Conservation (phyloP, 2,113 vertebrate genomes). For the Callopanchax toddi region DNA sequence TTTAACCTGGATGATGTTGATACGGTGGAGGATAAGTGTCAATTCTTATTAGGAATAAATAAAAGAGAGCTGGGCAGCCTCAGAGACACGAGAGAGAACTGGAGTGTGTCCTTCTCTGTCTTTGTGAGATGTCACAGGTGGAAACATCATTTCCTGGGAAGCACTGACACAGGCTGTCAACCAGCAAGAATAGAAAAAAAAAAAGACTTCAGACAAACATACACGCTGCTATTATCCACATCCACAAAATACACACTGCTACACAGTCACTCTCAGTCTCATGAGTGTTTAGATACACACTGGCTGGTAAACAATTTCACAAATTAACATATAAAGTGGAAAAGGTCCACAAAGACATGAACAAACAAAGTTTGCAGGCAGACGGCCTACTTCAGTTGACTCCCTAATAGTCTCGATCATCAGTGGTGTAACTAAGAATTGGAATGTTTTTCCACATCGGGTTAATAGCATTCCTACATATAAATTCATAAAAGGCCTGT, state of each 20-base stretch:
- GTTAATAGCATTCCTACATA: slow-evolving; percentile 46
- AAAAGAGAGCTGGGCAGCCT: slow-evolving; percentile 20
- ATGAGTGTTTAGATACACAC: slow-evolving; percentile 70
- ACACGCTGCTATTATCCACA: slow-evolving; percentile 37
- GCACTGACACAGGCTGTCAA: slow-evolving; percentile 68
- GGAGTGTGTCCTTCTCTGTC: slow-evolving; percentile 51
- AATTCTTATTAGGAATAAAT: slow-evolving; percentile 38
- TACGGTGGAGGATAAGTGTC: slow-evolving; percentile 36
- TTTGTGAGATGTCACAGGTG: slow-evolving; percentile 70
- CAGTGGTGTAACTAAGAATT: slow-evolving; percentile 63
- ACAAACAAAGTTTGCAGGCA: slow-evolving; percentile 67
- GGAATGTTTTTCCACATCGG: slow-evolving; percentile 46
- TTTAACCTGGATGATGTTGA: slow-evolving; percentile 19
- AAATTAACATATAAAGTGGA: slow-evolving; percentile 81
- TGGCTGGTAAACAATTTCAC: slow-evolving; percentile 75
- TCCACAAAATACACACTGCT: slow-evolving; percentile 34
- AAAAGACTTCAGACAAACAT: slow-evolving; percentile 54
- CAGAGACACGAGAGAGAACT: slow-evolving; percentile 17
- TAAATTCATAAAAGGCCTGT: slow-evolving; percentile 38
- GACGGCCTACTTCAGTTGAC: slow-evolving; percentile 56
- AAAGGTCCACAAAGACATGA: slow-evolving; percentile 65
- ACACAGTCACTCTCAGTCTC: slow-evolving; percentile 51
- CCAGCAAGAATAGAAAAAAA: slow-evolving; percentile 54
- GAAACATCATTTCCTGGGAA: slow-evolving; percentile 69
- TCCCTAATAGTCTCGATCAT: slow-evolving; percentile 62